Conservation (phyloP, 30 jellyfish, hydroid and myxozoan species). For the Chrysaora quinquecirrha region DNA sequence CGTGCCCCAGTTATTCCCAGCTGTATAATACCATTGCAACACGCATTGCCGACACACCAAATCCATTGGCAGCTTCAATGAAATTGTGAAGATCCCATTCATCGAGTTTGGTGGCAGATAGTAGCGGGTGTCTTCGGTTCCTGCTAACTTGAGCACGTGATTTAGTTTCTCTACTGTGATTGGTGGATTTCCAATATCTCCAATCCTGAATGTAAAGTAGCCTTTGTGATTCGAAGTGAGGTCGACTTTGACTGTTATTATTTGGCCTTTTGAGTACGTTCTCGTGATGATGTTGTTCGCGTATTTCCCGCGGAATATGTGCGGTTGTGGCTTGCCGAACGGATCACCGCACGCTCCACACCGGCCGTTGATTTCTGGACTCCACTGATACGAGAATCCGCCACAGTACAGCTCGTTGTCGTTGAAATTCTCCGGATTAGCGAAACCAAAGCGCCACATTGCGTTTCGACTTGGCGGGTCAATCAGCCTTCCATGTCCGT, state of each 20-base stretch:
- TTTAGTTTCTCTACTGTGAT: slow-evolving; percentile 63
- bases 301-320: slow-evolving; percentile 70
- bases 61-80: slow-evolving; percentile 59
- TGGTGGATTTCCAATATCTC: slow-evolving; percentile 33
- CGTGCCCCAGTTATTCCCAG: slow-evolving; percentile 92
- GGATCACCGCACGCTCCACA: slow-evolving; percentile 98
- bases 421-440: slow-evolving; percentile 71
- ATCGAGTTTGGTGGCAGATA: slow-evolving; percentile 72
- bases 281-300: slow-evolving; percentile 77
- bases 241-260: slow-evolving; percentile 59
- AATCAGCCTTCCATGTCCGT: slow-evolving; percentile 83
- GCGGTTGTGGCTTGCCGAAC: slow-evolving; percentile 64
- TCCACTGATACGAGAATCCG: slow-evolving; percentile 72
- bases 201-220: slow-evolving; percentile 78
- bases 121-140: slow-evolving; percentile 82
- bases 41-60: slow-evolving; percentile 83
- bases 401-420: slow-evolving; percentile 92
- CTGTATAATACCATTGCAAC: slow-evolving; percentile 87
- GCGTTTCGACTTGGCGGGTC: slow-evolving; percentile 91
- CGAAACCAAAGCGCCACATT: slow-evolving; percentile 90
- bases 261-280: slow-evolving; percentile 79
- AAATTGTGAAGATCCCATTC: slow-evolving; percentile 42
- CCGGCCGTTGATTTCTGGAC: slow-evolving; percentile 65
- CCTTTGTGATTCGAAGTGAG: slow-evolving; percentile 87
- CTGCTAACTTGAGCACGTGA: slow-evolving; percentile 48